Conservation (phyloP, 1,140 invertebrate genomes). For the Drosophila littoralis region DNA sequence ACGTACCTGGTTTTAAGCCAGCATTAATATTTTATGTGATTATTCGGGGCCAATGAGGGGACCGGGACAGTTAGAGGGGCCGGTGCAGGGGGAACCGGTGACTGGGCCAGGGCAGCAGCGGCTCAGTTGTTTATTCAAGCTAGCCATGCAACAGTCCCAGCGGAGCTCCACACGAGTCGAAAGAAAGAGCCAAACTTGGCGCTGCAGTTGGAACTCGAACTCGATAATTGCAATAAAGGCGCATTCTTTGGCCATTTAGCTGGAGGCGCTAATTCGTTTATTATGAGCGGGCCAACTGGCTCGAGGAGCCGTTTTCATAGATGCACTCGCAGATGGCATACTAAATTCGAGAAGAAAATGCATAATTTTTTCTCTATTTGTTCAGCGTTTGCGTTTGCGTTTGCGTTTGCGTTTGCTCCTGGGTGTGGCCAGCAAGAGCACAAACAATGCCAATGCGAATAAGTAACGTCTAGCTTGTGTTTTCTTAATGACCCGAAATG, state of each 20-base stretch:
- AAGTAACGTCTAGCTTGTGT: constrained; percentile 27
- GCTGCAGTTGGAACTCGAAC: constrained; percentile 46
- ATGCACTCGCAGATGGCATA: constrained; percentile 69
- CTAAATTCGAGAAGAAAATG: constrained; percentile 64
- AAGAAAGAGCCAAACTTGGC: constrained; percentile 24
- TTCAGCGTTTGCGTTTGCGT: constrained; percentile 24
- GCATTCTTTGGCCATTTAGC: constrained; percentile 78
- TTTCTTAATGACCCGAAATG: constrained; percentile 30
- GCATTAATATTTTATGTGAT: constrained; percentile 82
- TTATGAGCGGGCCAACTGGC: constrained; percentile 53
- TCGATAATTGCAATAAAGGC: constrained; percentile 82
- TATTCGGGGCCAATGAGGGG: constrained; percentile 63
- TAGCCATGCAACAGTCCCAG: constrained; percentile 59
- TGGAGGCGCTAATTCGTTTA: constrained; percentile 81
- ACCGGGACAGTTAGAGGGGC: constrained; percentile 5
- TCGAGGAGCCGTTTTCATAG: constrained; percentile 19
- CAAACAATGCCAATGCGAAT: constrained; percentile 31
- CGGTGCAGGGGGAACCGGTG: background rate
- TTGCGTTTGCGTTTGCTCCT: constrained; percentile 28
- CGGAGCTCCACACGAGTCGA: background rate
- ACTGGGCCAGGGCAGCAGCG: constrained; percentile 11
- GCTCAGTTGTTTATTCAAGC: constrained; percentile 68
- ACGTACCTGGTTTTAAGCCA: constrained; percentile 52
- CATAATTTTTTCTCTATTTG: constrained; percentile 65
- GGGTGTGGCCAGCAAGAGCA: constrained; percentile 36